Base-by-base conservation (phyloP, 2,113 vertebrate genomes). In the Diadophis punctatus region DNA sequence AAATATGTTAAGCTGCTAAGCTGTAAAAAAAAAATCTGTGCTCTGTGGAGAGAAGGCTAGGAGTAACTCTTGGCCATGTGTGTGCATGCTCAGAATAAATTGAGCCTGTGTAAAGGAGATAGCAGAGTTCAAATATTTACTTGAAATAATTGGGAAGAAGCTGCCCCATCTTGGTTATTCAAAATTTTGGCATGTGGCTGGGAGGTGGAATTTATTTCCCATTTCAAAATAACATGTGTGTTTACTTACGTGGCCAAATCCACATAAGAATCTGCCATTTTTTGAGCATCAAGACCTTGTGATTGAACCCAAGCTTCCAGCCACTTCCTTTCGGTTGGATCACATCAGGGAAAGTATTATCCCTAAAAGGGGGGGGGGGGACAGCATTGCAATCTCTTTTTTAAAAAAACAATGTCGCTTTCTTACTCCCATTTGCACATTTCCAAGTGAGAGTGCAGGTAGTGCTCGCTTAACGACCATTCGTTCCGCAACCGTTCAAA, bases 111-210 rank as follows among this genome's bases (percentile, higher is more conserved):
- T 89, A 92, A 95, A 94, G 95, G 84, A 94, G 94, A 94, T 95
- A 96, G 93, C 93, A 87, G 93, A 94, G 84, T 94, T 93, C 95
- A 96, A 96, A 96, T 94, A 96, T 96, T 96, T 95, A 94, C 95
- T 96, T 96, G 93, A 96, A 94, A 91, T 96, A 95, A 96, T 96
- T 90, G 95, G 95, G 95, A 55, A 43, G 90, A 90, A 96, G 91
- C 94, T 87, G 27, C 94, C 94, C 93, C 90, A 39, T 93, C 49
- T 89, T 94, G 94, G 95, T 95, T 93, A 91, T 88, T 93, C 95
- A 94, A 96, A 96, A 95, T 93, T 91, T 9, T 90, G 95, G 94
- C 93, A 94, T 86, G 68, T 92, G 94, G 90, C 90, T 92, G 94
- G 95, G 88, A 92, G 89, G 85, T 94, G n/a, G 94, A 88, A 94